phyloP scores from a whole-genome alignment of 2,888 invertebrate genomes.

The Cryptus viduatorius region DNA sequence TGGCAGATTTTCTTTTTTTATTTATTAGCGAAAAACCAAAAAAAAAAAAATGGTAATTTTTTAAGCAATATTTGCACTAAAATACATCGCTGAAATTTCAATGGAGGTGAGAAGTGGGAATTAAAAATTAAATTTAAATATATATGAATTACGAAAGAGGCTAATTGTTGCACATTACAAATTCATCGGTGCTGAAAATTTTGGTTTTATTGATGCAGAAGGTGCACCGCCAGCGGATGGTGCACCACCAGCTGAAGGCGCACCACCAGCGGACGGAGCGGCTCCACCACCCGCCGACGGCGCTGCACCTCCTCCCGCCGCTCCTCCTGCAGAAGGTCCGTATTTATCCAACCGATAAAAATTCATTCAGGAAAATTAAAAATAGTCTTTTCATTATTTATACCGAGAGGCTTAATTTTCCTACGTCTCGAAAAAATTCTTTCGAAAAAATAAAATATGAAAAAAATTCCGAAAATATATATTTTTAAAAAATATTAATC shows the following conservation, averaged over 20 bases:
- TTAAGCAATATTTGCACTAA: too few relatives aligned
- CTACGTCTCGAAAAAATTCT: too few relatives aligned
- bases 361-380: background rate
- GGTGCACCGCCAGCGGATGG: constrained; percentile 32
- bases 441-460: too few relatives aligned
- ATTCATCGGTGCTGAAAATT: background rate
- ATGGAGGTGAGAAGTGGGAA: too few relatives aligned
- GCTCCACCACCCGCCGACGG: constrained; percentile 69
- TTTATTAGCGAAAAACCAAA: background rate
- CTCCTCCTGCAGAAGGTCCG: constrained; percentile 81
- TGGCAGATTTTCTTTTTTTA: background rate
- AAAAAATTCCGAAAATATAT: too few relatives aligned
- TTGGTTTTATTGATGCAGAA: constrained; percentile 4
- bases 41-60: background rate
- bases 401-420: too few relatives aligned
- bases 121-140: too few relatives aligned
- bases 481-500: too few relatives aligned
- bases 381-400: too few relatives aligned
- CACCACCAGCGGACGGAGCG: constrained; percentile 77
- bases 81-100: too few relatives aligned
- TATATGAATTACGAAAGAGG: too few relatives aligned
- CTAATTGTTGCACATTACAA: background rate
- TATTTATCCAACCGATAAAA: constrained; percentile 65
- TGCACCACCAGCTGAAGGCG: constrained; percentile 81
- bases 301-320: constrained; percentile 71